These are phyloP conservation scores for Hippocampus zosterae DNA, from an alignment of 2,113 vertebrate species.

Conservation along the genomic window DNA sequence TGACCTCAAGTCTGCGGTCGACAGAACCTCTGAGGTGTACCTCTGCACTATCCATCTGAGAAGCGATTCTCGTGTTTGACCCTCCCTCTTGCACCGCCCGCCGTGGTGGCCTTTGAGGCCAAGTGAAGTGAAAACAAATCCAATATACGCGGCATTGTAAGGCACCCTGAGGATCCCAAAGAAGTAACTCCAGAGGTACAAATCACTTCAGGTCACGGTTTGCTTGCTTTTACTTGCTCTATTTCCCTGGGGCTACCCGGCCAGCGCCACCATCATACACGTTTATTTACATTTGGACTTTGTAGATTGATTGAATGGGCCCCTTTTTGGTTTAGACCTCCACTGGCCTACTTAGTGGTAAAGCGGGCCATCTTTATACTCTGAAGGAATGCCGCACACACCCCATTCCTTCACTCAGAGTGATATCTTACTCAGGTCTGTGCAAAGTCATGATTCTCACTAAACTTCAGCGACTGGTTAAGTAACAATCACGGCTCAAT, in stretches of 20 bases:
- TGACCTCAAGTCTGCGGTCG: conserved; percentile 44
- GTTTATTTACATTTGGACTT: conserved; percentile 66
- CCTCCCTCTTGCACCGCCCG: conserved; percentile 61
- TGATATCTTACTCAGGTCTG: conserved; percentile 8
- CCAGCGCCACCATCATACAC: conserved; percentile 43
- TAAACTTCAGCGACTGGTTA: background rate
- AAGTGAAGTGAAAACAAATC: conserved; percentile 75
- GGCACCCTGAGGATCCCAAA: conserved; percentile 53
- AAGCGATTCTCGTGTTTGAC: conserved; percentile 55
- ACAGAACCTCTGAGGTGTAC: conserved; percentile 36
- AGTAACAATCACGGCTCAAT: too few relatives aligned
- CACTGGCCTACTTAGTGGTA: conserved; percentile 60
- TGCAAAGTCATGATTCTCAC: conserved; percentile 6
- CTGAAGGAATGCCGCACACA: conserved; percentile 22
- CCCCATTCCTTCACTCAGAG: conserved; percentile 28
- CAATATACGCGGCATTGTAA: conserved; percentile 68
- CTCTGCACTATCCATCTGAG: conserved; percentile 48
- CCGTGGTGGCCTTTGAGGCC: conserved; percentile 62
- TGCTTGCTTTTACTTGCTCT: conserved; percentile 62
- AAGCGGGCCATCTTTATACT: conserved; percentile 53
- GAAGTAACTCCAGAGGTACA: conserved; percentile 61
- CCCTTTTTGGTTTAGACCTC: conserved; percentile 46
- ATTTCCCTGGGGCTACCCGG: conserved; percentile 35
- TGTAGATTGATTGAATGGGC: conserved; percentile 59
- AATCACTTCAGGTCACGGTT: conserved; percentile 64